These are phyloP conservation scores for Cylindroiulus punctatus DNA, from an alignment of 2,888 invertebrate genomes.

Conservation along the genomic window DNA sequence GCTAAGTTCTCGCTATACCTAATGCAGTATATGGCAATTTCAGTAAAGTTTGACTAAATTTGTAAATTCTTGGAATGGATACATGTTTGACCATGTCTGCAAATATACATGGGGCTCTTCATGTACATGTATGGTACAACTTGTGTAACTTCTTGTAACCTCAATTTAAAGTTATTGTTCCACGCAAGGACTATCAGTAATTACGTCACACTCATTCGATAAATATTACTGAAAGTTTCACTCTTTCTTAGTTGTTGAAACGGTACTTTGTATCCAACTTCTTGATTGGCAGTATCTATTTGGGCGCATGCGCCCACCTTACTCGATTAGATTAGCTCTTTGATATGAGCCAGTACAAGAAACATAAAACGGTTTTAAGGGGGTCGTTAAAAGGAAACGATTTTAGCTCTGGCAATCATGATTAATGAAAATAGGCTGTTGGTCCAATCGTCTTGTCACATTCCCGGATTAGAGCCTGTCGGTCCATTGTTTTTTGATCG, in stretches of 20 bases:
- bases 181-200: too few relatives aligned
- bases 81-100: too few relatives aligned
- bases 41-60: too few relatives aligned
- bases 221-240: not conserved
- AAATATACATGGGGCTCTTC: too few relatives aligned
- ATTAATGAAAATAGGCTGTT: slow-evolving; percentile 7
- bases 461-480: not conserved
- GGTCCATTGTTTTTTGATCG: slow-evolving; percentile 9
- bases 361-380: slow-evolving; percentile 5
- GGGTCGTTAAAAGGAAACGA: slow-evolving; percentile 10
- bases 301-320: not conserved
- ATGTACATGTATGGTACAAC: too few relatives aligned
- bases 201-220: not conserved
- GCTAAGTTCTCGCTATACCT: too few relatives aligned
- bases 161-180: too few relatives aligned
- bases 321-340: slow-evolving; percentile 5
- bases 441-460: not conserved
- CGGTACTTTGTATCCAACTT: not conserved
- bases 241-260: not conserved
- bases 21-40: too few relatives aligned
- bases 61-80: too few relatives aligned
- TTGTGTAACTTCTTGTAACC: too few relatives aligned
- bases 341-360: not conserved
- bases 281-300: not conserved
- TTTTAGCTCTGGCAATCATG: slow-evolving; percentile 3